Evolutionary conservation across 37 sponge, comb jelly and placozoan species (phyloP).

Genomic region (Chondrilla cf. caribensis): DNA sequence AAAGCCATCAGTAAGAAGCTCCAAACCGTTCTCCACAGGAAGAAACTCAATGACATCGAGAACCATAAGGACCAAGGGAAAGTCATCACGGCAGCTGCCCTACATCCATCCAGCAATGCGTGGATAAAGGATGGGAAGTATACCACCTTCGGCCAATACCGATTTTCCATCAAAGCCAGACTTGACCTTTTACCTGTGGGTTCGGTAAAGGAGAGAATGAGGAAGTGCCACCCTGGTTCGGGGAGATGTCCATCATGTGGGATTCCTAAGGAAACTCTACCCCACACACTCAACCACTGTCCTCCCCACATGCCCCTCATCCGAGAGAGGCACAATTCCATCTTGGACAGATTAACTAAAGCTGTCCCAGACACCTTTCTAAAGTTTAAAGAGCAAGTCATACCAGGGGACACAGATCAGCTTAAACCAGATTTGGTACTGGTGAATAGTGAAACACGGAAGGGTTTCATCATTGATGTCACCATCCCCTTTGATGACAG

Average conservation of each 20-base stretch:
- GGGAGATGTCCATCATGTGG: neutral
- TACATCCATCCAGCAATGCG: neutral
- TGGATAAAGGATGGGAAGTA: neutral
- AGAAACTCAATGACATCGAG: neutral
- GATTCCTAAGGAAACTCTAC: neutral
- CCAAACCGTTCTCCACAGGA: neutral
- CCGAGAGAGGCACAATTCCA: neutral
- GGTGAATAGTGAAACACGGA: too few relatives aligned
- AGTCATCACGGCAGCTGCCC: neutral
- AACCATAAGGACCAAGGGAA: neutral
- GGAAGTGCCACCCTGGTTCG: neutral
- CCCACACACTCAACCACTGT: neutral
- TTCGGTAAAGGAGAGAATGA: constrained; percentile 12
- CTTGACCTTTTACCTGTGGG: constrained; percentile 37
- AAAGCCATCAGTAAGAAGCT: neutral
- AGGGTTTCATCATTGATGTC: too few relatives aligned
- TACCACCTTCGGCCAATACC: neutral
- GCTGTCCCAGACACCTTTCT: neutral
- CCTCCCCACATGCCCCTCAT: neutral
- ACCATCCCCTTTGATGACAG: too few relatives aligned
- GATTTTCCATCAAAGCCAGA: constrained; percentile 39
- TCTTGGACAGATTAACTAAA: neutral
- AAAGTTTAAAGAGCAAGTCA: too few relatives aligned
- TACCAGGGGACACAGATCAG: too few relatives aligned
- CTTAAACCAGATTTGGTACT: too few relatives aligned